Percentiles rank a stretch among this genome's conserved stretches.
Conservation (phyloP, 1,140 invertebrate species). For the Tenebrio molitor region DNA sequence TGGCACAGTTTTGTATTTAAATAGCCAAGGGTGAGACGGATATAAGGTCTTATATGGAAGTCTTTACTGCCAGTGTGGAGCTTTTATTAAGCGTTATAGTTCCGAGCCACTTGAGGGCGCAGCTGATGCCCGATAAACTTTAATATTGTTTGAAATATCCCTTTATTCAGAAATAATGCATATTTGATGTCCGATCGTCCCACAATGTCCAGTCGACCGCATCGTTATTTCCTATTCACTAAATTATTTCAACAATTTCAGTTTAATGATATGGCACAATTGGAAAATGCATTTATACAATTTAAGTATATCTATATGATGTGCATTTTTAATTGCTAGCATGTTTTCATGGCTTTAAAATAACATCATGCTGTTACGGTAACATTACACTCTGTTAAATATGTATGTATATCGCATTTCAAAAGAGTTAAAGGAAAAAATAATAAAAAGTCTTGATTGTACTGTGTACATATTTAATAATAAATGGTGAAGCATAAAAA, state of each 20-base stretch:
- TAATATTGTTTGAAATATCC: constrained; percentile 46
- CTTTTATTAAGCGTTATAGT: constrained; percentile 42
- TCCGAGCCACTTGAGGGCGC: constrained; percentile 20
- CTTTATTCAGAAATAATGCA: constrained; percentile 36
- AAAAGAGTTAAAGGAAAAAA: no score
- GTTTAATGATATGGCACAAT: no score
- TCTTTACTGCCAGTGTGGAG: constrained; percentile 33
- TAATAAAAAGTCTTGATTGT: no score
- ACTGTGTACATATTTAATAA: no score
- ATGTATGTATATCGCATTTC: no score
- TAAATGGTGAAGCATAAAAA: no score
- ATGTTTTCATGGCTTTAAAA: no score
- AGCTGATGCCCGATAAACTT: constrained; percentile 43
- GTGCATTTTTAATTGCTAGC: no score
- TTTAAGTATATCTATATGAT: no score
- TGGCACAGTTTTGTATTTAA: constrained; percentile 33
- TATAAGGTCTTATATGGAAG: constrained; percentile 41
- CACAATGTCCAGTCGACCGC: neutral
- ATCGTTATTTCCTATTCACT: constrained; percentile 14
- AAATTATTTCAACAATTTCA: constrained; percentile 16
- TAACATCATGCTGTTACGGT: no score
- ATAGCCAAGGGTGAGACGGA: constrained; percentile 18
- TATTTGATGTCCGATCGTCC: constrained; percentile 19
- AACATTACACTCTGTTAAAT: no score
- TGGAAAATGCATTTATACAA: no score